phyloP scores from a whole-genome alignment of 2,113 vertebrate genomes.

The Xenopus tropicalis region UCB_Xtro_10.0 CM004446.2:135069001-135069500 shows the following conservation, averaged over 20 bases:
- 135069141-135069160: constrained; percentile 4
- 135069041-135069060: not conserved
- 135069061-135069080: not conserved
- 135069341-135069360: not conserved
- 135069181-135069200: constrained; percentile 12
- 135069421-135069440: too few species aligned
- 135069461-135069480: too few species aligned
- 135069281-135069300: not conserved
- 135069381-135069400: too few species aligned
- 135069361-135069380: too few species aligned
- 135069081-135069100: not conserved
- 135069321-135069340: not conserved
- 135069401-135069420: too few species aligned
- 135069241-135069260: not conserved
- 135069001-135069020: not conserved
- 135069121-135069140: not conserved
- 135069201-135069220: constrained; percentile 10
- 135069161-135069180: constrained; percentile 33
- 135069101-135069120: constrained; percentile 16
- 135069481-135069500: too few species aligned
- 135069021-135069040: not conserved
- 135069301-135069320: not conserved
- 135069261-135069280: not conserved
- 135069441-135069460: too few species aligned
- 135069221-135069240: not conserved